Conservation (phyloP, 2,113 vertebrate species). For the Lophochroa leadbeateri region DNA sequence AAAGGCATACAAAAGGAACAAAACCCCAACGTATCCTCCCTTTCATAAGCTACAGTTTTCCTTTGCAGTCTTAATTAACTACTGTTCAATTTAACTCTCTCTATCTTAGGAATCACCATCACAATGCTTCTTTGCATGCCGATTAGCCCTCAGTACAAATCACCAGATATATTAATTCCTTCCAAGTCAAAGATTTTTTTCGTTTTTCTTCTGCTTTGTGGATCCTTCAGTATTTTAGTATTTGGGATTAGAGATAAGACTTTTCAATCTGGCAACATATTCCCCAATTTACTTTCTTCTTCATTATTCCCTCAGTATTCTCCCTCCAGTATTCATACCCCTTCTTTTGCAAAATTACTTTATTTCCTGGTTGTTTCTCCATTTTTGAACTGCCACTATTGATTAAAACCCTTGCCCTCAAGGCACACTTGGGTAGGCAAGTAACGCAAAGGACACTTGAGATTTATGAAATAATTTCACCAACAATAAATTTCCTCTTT, state of each 20-base stretch:
- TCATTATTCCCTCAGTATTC: not conserved
- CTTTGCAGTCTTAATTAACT: not conserved
- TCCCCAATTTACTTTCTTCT: not conserved
- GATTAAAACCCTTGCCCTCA: conserved; percentile 37
- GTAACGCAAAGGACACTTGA: conserved; percentile 1
- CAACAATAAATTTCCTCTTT: conserved; percentile 21
- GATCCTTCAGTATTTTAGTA: not conserved
- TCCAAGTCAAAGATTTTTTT: not conserved
- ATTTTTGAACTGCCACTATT: conserved; percentile 15
- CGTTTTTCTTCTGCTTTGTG: not conserved
- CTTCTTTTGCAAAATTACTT: not conserved
- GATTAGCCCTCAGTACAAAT: not conserved
- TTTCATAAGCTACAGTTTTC: not conserved
- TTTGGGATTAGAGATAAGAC: not conserved
- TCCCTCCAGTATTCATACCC: not conserved
- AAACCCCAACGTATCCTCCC: not conserved
- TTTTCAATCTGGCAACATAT: not conserved
- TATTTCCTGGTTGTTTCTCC: not conserved
- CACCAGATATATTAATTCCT: not conserved
- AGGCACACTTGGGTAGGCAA: conserved; percentile 32
- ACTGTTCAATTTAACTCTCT: not conserved
- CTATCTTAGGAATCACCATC: not conserved
- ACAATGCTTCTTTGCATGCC: not conserved
- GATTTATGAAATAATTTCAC: conserved; percentile 53
- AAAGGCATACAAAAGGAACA: not conserved